Evolutionary conservation across 2,888 invertebrate species (phyloP).

Genomic region (Xestia sexstrigata): DNA sequence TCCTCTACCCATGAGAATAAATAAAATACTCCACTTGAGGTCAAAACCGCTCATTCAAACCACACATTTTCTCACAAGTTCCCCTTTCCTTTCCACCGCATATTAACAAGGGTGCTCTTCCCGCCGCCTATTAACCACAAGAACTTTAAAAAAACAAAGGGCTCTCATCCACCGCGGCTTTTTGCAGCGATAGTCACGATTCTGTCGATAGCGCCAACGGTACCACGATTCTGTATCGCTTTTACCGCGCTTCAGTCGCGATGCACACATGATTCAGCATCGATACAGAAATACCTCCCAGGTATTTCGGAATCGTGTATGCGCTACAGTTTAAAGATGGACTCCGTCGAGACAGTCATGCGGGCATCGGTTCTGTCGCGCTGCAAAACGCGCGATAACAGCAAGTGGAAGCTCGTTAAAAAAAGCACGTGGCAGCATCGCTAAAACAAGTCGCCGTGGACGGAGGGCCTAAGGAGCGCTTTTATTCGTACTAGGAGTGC

Average conservation of each 20-base stretch:
- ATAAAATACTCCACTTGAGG: conserved; percentile 4
- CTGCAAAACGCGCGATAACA: background rate
- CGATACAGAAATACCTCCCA: too few relatives aligned
- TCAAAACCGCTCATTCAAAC: conserved; percentile 17
- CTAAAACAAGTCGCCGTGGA: background rate
- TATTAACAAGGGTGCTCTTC: conserved; percentile 35
- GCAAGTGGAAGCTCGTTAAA: background rate
- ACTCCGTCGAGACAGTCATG: background rate
- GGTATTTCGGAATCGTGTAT: too few relatives aligned
- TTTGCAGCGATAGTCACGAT: background rate
- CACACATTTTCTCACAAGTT: conserved; percentile 35
- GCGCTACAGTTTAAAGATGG: background rate
- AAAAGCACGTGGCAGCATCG: background rate
- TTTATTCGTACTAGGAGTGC: conserved; percentile 34
- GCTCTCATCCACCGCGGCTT: background rate
- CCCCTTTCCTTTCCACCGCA: conserved; percentile 17
- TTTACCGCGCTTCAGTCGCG: too few relatives aligned
- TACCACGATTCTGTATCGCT: too few relatives aligned
- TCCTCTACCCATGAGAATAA: conserved; percentile 17
- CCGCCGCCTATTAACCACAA: conserved; percentile 26
- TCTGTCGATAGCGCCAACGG: too few relatives aligned
- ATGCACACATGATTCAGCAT: too few relatives aligned
- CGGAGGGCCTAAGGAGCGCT: background rate
- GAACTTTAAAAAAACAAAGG: background rate
- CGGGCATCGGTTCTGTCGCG: background rate